These are phyloP conservation scores for Rotaria sp. DNA, from an alignment of 2,888 invertebrate genomes.

Conservation along the genomic window DNA sequence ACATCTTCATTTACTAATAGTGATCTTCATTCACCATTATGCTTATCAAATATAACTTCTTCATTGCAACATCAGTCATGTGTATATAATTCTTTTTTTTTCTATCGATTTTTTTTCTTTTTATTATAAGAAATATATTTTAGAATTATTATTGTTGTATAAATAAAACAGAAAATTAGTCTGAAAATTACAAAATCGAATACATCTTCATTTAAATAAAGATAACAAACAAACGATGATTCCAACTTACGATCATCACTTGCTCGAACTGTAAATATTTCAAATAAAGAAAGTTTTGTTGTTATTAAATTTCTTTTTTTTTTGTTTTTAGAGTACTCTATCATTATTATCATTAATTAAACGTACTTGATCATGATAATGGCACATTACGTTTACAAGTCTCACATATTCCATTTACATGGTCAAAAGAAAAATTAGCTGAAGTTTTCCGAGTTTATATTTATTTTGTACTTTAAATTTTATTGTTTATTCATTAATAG, in stretches of 20 bases:
- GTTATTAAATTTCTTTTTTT: not conserved
- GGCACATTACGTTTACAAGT: not conserved
- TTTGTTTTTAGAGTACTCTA: not conserved
- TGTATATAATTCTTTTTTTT: not conserved
- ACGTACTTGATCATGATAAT: not conserved
- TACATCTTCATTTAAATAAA: not conserved
- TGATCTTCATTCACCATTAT: not conserved
- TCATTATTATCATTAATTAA: not conserved
- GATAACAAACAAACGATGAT: not conserved
- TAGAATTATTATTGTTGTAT: not conserved
- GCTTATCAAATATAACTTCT: too few species aligned
- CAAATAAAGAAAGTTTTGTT: too few species aligned
- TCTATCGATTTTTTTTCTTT: not conserved
- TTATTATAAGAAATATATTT: not conserved
- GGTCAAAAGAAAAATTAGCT: slow-evolving; percentile 1
- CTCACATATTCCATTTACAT: slow-evolving; percentile 3
- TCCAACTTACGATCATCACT: not conserved
- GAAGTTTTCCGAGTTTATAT: not conserved
- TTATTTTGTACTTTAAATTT: too few species aligned
- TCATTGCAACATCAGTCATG: not conserved
- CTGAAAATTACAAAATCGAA: not conserved
- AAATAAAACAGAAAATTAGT: not conserved
- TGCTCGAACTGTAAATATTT: not conserved
- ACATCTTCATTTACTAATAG: not conserved
- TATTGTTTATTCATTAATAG: too few species aligned